A percentile compares a stretch with the other conserved stretches of the same genome.
Evolutionary conservation across 1,140 invertebrate species (phyloP).

Genomic region (Caenorhabditis inopinata): DNA sequence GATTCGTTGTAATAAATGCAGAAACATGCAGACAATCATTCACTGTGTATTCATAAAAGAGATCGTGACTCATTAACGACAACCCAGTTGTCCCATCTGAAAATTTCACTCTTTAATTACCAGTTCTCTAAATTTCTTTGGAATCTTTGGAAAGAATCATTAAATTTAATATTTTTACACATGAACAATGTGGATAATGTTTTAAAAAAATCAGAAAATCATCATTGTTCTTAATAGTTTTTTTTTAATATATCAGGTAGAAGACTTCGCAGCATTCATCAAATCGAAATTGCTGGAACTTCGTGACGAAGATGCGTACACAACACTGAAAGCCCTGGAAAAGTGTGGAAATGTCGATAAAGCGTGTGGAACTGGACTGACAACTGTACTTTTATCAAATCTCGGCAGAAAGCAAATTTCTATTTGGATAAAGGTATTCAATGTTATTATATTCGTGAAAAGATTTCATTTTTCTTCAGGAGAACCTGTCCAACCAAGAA

Average conservation of each 20-base stretch:
- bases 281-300: background rate
- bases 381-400: background rate
- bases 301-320: background rate
- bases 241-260: background rate
- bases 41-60: background rate
- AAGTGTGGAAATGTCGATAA: slow-evolving; percentile 12
- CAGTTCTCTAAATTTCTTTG: background rate
- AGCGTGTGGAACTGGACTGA: background rate
- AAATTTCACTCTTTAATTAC: background rate
- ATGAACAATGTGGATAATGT: no score
- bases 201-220: no score
- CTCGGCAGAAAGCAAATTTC: slow-evolving; percentile 4
- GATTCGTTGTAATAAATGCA: slow-evolving; percentile 3
- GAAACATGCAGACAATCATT: background rate
- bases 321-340: background rate
- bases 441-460: no score
- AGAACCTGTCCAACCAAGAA: background rate
- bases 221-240: no score
- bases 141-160: background rate
- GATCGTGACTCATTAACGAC: background rate
- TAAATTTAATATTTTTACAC: background rate
- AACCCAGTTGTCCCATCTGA: background rate
- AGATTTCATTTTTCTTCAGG: background rate
- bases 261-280: background rate
- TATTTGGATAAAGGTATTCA: background rate